A percentile compares a stretch with the other conserved stretches of the same genome.
Conservation (phyloP, 2,888 invertebrate species). For the Frankliniella intonsa region DNA sequence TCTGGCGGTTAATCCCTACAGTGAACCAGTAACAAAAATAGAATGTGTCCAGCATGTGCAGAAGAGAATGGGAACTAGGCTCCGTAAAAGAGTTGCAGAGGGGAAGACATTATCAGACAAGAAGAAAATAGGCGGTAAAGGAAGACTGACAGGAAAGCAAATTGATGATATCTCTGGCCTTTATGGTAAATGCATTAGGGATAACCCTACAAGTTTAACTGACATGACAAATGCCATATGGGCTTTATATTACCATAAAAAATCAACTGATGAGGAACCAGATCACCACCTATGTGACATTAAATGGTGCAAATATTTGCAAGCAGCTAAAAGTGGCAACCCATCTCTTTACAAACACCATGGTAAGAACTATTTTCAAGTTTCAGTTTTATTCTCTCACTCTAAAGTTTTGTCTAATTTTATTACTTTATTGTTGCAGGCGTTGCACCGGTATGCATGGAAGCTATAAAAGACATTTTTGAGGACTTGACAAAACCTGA, state of each 20-base stretch:
- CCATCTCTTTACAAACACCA: too few species aligned
- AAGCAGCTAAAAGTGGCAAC: background rate
- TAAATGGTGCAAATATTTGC: background rate
- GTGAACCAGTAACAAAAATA: too few species aligned
- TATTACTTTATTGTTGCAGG: background rate
- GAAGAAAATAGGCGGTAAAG: too few species aligned
- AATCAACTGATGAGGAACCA: background rate
- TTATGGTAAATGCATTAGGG: background rate
- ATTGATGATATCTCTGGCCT: background rate
- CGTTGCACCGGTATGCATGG: background rate
- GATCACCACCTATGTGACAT: background rate
- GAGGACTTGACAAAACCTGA: background rate
- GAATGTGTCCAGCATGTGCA: too few species aligned
- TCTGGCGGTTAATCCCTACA: too few species aligned
- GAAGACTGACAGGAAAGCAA: too few species aligned
- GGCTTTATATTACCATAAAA: background rate
- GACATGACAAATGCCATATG: background rate
- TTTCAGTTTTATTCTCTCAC: background rate
- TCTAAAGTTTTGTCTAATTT: background rate
- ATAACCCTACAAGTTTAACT: background rate
- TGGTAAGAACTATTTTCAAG: too few species aligned
- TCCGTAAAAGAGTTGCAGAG: too few species aligned
- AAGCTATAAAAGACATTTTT: background rate
- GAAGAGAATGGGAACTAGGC: too few species aligned
- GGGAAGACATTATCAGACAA: too few species aligned